phyloP scores from a whole-genome alignment of 2,797 vertebrate genomes.

The Neopelma chrysocephalum region DNA sequence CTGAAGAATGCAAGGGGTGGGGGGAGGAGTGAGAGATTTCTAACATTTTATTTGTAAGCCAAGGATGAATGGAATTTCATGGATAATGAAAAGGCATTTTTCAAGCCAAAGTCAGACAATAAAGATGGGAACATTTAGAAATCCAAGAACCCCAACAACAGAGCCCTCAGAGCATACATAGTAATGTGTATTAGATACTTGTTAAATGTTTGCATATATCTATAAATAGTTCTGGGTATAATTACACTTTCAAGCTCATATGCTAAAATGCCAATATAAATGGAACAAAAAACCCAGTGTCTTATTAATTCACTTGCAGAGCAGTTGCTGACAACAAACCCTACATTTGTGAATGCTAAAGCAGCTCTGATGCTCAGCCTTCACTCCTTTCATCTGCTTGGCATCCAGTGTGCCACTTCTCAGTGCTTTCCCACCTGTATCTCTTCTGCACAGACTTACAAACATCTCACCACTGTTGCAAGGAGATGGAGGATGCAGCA shows the following conservation, averaged over 20 bases:
- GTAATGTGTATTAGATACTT: neutral
- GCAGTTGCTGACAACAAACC: neutral
- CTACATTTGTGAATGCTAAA: neutral
- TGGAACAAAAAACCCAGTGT: neutral
- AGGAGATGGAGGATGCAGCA: neutral
- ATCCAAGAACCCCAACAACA: neutral
- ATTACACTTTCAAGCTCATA: neutral
- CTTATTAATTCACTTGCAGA: neutral
- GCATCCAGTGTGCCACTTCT: neutral
- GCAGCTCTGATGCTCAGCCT: neutral
- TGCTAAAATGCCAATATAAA: neutral
- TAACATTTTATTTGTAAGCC: neutral
- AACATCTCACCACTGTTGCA: neutral
- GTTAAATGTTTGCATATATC: neutral
- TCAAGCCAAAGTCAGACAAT: neutral
- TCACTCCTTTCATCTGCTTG: neutral
- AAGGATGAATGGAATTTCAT: neutral
- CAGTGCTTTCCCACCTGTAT: neutral
- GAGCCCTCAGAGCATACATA: neutral
- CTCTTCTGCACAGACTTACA: neutral
- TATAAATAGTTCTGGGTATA: neutral
- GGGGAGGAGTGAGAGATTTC: neutral
- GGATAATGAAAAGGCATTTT: neutral
- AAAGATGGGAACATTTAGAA: neutral
- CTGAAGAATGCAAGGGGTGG: neutral